A percentile compares a stretch with the other conserved stretches of the same genome.
Conservation (phyloP, 1,140 invertebrate genomes). For the Ostrea edulis region DNA sequence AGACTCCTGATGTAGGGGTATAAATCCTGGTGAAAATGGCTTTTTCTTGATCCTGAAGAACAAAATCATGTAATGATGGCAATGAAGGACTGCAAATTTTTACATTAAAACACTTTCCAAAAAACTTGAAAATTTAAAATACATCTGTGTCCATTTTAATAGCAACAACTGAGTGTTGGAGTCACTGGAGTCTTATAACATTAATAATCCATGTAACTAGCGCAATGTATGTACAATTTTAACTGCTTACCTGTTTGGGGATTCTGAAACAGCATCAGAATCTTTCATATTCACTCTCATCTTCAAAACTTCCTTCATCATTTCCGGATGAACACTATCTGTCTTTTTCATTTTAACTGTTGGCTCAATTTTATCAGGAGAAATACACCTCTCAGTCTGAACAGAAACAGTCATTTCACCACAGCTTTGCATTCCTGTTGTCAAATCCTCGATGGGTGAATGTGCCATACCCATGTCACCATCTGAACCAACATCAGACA, state of each 20-base stretch:
- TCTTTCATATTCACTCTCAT: neutral
- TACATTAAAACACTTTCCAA: neutral
- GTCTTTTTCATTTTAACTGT: conserved; percentile 8
- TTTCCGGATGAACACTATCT: neutral
- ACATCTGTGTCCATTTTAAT: neutral
- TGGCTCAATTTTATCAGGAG: neutral
- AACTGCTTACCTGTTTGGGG: neutral
- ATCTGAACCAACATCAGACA: neutral
- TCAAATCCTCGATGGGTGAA: neutral
- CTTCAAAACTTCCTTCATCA: neutral
- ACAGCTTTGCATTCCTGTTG: neutral
- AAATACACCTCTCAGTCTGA: conserved; percentile 17
- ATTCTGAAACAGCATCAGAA: neutral
- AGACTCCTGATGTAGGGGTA: conserved; percentile 34
- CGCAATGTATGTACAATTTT: neutral
- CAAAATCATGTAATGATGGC: neutral
- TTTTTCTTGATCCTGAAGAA: neutral
- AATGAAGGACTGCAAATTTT: neutral
- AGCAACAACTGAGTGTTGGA: neutral
- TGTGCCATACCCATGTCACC: neutral
- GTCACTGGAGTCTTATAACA: neutral
- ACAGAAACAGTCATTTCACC: neutral
- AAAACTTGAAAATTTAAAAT: neutral
- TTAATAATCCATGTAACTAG: neutral
- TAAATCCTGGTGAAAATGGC: conserved; percentile 50